A percentile compares a stretch with the other conserved stretches of the same genome.
Conservation (phyloP, 2,113 vertebrate genomes). For the Crotophaga sulcirostris region DNA sequence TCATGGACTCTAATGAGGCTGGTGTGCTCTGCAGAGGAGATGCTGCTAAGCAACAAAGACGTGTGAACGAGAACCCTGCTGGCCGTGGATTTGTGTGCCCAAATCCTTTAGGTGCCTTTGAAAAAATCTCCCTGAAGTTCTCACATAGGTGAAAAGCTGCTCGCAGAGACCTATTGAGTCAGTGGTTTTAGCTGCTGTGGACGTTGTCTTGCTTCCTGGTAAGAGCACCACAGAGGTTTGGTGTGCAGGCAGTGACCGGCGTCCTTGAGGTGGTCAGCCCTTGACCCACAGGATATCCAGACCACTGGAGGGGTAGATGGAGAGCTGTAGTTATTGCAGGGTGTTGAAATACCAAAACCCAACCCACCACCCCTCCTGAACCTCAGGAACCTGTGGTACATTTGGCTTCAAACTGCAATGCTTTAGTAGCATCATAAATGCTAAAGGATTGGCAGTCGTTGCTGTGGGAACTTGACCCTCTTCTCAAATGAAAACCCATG, state of each 20-base stretch:
- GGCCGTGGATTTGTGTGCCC: neutral
- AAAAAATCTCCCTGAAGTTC: neutral
- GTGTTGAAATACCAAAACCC: neutral
- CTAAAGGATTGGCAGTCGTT: neutral
- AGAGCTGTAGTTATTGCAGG: neutral
- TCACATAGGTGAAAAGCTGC: neutral
- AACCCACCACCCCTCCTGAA: neutral
- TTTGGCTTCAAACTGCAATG: neutral
- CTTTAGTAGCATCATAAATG: neutral
- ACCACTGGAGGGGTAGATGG: neutral
- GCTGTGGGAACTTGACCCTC: neutral
- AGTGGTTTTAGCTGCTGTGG: neutral
- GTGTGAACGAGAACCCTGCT: neutral
- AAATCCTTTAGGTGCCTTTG: neutral
- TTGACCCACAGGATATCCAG: rapidly evolving
- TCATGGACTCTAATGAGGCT: neutral
- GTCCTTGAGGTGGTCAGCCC: neutral
- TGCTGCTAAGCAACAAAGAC: no score
- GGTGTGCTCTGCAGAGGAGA: neutral
- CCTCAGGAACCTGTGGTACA: rapidly evolving
- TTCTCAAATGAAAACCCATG: neutral
- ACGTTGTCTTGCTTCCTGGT: rapidly evolving
- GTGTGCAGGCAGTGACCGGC: neutral
- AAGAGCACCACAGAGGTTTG: neutral
- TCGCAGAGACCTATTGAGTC: neutral